These are phyloP conservation scores for Pristionchus arcanus DNA, from an alignment of 2,888 invertebrate species.

Conservation along the genomic window DNA sequence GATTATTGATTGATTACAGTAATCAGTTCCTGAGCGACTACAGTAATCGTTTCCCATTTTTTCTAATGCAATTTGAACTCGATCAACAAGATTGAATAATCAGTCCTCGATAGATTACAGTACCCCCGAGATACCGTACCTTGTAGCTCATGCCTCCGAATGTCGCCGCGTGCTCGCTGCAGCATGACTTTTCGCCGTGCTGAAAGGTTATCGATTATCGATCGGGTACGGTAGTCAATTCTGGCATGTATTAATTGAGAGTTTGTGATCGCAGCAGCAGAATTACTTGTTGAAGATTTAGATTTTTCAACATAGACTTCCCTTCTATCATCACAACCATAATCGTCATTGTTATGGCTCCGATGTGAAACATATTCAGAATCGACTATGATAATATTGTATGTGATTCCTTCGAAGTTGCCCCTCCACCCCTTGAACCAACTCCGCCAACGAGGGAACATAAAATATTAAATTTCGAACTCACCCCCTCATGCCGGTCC, in stretches of 20 bases:
- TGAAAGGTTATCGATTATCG: not conserved
- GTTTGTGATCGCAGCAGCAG: not conserved
- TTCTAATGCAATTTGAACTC: not conserved
- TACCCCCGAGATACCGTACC: not conserved
- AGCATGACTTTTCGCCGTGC: conserved; percentile 17
- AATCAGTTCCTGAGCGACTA: not conserved
- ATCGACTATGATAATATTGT: too few species aligned
- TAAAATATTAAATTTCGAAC: too few species aligned
- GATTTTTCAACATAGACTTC: not conserved
- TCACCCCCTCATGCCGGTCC: conserved; percentile 31
- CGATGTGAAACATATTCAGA: too few species aligned
- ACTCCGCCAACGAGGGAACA: too few species aligned
- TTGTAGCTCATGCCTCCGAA: conserved; percentile 48
- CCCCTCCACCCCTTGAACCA: too few species aligned
- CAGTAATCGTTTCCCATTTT: too few species aligned
- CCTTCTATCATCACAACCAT: not conserved
- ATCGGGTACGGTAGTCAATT: too few species aligned
- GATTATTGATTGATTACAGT: not conserved
- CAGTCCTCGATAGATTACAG: not conserved
- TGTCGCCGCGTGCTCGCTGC: conserved; percentile 49
- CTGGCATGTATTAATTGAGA: not conserved
- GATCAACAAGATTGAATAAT: too few species aligned
- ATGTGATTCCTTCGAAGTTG: too few species aligned
- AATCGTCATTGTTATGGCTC: too few species aligned
- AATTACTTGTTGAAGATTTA: not conserved